Base-by-base conservation (phyloP, 2,113 vertebrate genomes). In the Cercopithecus mona region DNA sequence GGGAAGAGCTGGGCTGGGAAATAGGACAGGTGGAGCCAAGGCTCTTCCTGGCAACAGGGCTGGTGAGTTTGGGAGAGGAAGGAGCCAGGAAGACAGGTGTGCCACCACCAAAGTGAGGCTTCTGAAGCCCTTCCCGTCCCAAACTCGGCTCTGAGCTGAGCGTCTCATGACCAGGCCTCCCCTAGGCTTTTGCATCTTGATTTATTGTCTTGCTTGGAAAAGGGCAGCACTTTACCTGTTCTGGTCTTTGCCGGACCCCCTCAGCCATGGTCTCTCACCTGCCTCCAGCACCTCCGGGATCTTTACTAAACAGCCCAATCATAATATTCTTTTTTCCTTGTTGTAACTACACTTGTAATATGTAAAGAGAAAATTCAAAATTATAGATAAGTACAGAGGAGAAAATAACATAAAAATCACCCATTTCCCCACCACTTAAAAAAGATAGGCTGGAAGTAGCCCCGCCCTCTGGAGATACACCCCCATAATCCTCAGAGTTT, bases 401-500 rank as follows among this genome's bases (percentile, higher is more conserved):
- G 8, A 66, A 64, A n/a, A 38, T 50, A 52, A 50, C 35, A 52
- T 8, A 82, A 17, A 83, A 86, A 43, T 35, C 18, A 17, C 6
- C 27, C 20, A 2, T 57, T 18, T 48, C 10, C 61, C 76, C 7
- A 81, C n/a, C 76, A 79, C 13, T 70, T 90, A 45, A 84, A 43
- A 90, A 80, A 50, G 66, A 10, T 38, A n/a, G 5, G 5, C 78
- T 55, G 12, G 72, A 30, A 35, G 35, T 18, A 23, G 6, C 20
- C 50, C 25, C 2, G 3, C 5, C 11, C 2, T 13, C 81, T 57
- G 84, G 32, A 61, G 45, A 48, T 9, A 30, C 30, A 40, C 1
- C 4, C 90, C 48, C 52, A 0, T 35, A 16, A 0, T n/a, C 50
- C 32, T n/a, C 18, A 0, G 55, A 11, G 0, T 55, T 45, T 73